phyloP scores from a whole-genome alignment of 2,113 vertebrate genomes.

The Spea bombifrons region DNA sequence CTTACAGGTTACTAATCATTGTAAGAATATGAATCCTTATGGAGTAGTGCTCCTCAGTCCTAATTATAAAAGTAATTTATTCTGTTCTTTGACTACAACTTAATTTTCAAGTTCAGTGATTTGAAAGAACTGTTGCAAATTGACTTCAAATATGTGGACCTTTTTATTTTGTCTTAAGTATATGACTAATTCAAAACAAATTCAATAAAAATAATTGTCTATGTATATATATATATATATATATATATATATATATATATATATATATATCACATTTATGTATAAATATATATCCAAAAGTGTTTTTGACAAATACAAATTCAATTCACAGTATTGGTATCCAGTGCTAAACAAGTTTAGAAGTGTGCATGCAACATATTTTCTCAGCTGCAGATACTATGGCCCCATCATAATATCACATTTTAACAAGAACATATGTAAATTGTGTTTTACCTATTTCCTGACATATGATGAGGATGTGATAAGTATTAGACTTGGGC shows the following conservation, averaged over 20 bases:
- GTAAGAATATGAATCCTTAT: conserved; percentile 30
- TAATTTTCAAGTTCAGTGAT: conserved; percentile 48
- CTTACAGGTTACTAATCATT: conserved; percentile 23
- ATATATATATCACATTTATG: not conserved
- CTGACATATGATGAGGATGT: too few species aligned
- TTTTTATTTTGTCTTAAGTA: conserved; percentile 35
- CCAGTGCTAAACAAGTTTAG: too few species aligned
- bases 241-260: not conserved
- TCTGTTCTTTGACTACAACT: conserved; percentile 39
- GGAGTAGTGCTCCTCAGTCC: conserved; percentile 31
- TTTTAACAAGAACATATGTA: too few species aligned
- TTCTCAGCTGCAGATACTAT: too few species aligned
- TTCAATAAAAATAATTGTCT: conserved; percentile 15
- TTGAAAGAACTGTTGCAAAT: conserved; percentile 38
- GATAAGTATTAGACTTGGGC: too few species aligned
- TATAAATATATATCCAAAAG: too few species aligned
- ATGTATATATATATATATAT: not conserved
- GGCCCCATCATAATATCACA: too few species aligned
- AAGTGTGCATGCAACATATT: too few species aligned
- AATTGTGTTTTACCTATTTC: too few species aligned
- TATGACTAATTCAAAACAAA: conserved; percentile 42
- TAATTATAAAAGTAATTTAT: conserved; percentile 48
- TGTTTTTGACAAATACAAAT: too few species aligned
- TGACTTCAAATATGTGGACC: conserved; percentile 36
- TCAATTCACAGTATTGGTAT: too few species aligned